Evolutionary conservation across 1,140 invertebrate genomes (phyloP).

Genomic region (Tetramorium simillimum): DNA sequence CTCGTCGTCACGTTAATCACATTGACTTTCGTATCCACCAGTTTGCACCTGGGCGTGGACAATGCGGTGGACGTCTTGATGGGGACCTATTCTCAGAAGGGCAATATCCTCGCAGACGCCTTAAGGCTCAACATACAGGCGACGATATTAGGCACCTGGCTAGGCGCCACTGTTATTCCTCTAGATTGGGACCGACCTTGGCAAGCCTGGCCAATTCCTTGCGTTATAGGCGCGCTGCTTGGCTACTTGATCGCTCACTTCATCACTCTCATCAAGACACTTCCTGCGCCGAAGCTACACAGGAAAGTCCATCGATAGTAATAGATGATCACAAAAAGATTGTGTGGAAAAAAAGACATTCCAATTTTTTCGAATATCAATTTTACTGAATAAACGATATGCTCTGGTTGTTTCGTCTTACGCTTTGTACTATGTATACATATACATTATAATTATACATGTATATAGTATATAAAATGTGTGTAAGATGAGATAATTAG

Average conservation of each 20-base stretch:
- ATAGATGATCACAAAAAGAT: background rate
- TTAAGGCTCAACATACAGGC: slow-evolving; percentile 87
- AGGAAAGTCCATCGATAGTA: slow-evolving; percentile 71
- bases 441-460: too few species aligned
- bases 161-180: slow-evolving; percentile 94
- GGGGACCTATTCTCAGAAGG: slow-evolving; percentile 83
- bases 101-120: slow-evolving; percentile 86
- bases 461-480: too few species aligned
- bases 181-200: slow-evolving; percentile 97
- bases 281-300: slow-evolving; percentile 75
- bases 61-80: slow-evolving; percentile 86
- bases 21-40: slow-evolving; percentile 89
- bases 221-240: slow-evolving; percentile 89
- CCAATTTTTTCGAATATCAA: background rate
- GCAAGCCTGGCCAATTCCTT: slow-evolving; percentile 94
- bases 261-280: slow-evolving; percentile 83
- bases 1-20: slow-evolving; percentile 88
- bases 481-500: too few species aligned
- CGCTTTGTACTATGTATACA: slow-evolving; percentile 9
- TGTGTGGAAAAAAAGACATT: background rate
- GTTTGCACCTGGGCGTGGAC: slow-evolving; percentile 87
- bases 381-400: slow-evolving; percentile 3
- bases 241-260: slow-evolving; percentile 88
- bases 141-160: slow-evolving; percentile 93
- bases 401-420: background rate